Evolutionary conservation across 2,113 vertebrate genomes (phyloP).

Genomic region (Mionectes macconnelli): DNA sequence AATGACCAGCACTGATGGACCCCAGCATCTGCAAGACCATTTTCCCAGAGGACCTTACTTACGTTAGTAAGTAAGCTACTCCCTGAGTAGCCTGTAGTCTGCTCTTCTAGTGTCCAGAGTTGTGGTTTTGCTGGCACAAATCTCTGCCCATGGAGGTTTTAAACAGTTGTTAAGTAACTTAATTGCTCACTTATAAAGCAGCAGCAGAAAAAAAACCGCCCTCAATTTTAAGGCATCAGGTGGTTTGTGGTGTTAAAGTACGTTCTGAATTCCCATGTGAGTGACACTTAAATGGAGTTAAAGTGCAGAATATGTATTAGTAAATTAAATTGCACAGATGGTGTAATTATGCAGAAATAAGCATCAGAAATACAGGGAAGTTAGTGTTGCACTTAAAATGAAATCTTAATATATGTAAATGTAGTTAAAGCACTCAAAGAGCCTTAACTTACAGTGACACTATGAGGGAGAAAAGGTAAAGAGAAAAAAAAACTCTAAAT

Average conservation of each 20-base stretch:
- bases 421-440: neutral
- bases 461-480: neutral
- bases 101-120: neutral
- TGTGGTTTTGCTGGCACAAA: neutral
- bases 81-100: neutral
- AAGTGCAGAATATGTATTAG: neutral
- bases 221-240: neutral
- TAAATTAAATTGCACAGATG: neutral
- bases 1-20: neutral
- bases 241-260: neutral
- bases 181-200: neutral
- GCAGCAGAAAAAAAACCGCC: neutral
- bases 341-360: neutral
- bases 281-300: neutral
- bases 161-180: neutral
- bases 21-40: neutral
- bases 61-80: no score
- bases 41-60: neutral
- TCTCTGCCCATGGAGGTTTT: neutral
- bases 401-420: neutral
- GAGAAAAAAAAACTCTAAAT: neutral
- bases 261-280: neutral
- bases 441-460: neutral
- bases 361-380: neutral
- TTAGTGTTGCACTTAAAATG: neutral